phyloP scores from a whole-genome alignment of 2,797 vertebrate genomes.

The Acanthurus leucopareius region DNA sequence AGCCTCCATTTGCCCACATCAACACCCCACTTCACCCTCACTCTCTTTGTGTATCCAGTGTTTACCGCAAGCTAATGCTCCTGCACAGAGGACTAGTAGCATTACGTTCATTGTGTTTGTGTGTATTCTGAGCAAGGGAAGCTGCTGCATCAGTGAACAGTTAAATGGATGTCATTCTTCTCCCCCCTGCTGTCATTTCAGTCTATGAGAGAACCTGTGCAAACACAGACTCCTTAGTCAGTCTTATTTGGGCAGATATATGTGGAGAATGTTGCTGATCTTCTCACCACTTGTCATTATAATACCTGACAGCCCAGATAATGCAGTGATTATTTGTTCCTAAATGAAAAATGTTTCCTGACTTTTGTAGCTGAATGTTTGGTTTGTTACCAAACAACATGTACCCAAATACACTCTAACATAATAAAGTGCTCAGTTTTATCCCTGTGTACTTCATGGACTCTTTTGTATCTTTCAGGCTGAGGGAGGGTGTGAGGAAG shows the following conservation, averaged over 20 bases:
- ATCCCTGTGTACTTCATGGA: background rate
- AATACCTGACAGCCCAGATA: conserved; percentile 9
- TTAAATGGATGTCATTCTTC: conserved; percentile 36
- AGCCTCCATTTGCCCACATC: conserved; percentile 53
- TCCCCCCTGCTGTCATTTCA: conserved; percentile 32
- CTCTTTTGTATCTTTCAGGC: conserved; percentile 82
- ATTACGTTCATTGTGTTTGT: conserved; percentile 29
- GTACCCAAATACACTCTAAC: no score
- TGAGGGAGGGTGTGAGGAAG: conserved; percentile 96
- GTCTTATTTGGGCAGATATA: background rate
- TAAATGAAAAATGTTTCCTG: conserved; percentile 1
- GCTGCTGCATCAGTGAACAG: conserved; percentile 57
- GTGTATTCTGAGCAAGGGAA: conserved; percentile 19
- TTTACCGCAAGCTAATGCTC: conserved; percentile 42
- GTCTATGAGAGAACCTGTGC: background rate
- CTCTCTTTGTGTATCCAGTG: conserved; percentile 53
- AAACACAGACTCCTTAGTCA: conserved; percentile 26
- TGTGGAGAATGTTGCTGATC: conserved; percentile 8
- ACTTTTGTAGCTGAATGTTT: background rate
- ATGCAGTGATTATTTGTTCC: background rate
- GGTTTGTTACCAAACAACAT: no score
- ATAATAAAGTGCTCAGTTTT: background rate
- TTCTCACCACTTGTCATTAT: conserved; percentile 12
- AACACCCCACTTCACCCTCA: conserved; percentile 33
- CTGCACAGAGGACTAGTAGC: conserved; percentile 34